Percentiles rank a stretch among this genome's conserved stretches.
Conservation (phyloP, 2,888 invertebrate genomes). For the Drosophila monieri region DNA sequence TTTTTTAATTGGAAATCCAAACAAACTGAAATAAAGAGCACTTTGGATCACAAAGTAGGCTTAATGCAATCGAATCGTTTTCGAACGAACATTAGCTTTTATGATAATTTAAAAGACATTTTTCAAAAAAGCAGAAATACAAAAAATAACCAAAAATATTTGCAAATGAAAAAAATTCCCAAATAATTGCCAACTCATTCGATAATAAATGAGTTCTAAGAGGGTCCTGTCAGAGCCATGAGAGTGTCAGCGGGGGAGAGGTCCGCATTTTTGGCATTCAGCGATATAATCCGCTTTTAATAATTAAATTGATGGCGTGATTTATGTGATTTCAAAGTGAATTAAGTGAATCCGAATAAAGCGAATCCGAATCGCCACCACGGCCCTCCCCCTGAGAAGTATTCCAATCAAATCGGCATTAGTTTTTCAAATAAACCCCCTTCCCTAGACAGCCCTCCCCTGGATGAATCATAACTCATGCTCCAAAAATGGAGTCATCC, state of each 20-base stretch:
- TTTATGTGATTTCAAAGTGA: conserved; percentile 28
- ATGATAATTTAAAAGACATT: neutral
- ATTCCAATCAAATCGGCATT: conserved; percentile 12
- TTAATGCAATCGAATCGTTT: neutral
- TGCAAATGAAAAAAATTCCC: neutral
- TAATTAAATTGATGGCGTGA: conserved; percentile 25
- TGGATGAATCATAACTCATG: conserved; percentile 30
- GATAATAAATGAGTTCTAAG: conserved; percentile 14
- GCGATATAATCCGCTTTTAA: conserved; percentile 12
- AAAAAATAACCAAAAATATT: neutral
- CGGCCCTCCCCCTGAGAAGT: neutral
- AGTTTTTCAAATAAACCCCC: neutral
- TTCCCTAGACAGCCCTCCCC: neutral
- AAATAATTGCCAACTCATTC: conserved; percentile 6
- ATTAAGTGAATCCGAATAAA: conserved; percentile 12
- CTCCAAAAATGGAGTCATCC: conserved; percentile 31
- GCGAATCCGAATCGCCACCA: neutral
- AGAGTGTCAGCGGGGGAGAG: neutral
- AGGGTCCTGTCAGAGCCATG: conserved; percentile 7
- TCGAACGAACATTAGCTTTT: neutral
- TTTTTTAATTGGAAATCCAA: neutral
- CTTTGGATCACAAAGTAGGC: neutral
- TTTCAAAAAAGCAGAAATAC: neutral
- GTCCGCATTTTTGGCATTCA: conserved; percentile 5
- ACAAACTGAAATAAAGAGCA: neutral